Base-by-base conservation (phyloP, 2,888 invertebrate species). In the Yponomeuta sedellus region DNA sequence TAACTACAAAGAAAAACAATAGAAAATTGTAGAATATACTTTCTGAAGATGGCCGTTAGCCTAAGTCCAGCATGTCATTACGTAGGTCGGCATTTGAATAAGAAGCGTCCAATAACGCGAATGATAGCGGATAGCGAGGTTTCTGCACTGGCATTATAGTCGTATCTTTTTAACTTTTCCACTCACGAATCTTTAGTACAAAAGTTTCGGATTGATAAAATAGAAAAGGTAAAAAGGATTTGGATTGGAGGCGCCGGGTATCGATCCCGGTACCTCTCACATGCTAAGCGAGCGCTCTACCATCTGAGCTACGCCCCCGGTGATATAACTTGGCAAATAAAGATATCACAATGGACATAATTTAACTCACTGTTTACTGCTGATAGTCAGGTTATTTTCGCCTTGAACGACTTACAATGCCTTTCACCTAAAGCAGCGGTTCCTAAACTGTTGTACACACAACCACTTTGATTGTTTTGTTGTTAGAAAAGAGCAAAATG, bases 51-150 rank as follows among this genome's bases (percentile, higher is more conserved):
- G 85, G 84, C 58, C 20, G 19, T 58, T 22, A 16, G 16, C 61
- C 2, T 34, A 61, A 81, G 82, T 78, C 82, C 82, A 81, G 86
- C 85, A 83, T 86, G 88, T 88, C 87, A 82, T 87, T 88, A 86
- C 83, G 76, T 77, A 77, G 77, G 75, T 76, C 81, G 81, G 79
- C 85, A 86, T 88, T 89, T 88, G 86, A 90, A 89, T 90, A 86
- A 84, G 86, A 88, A 89, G 89, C 83, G 87, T 83, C 57, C 64
- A 64, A 64, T 64, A 64, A 34, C 64, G 39, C 11, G 57, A n/a
- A 64, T 85, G 87, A 88, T 86, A 87, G 85, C 77, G 76, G 78
- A 75, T 71, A 75, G n/a, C n/a, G n/a, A n/a, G 71, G 28, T 25
- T 22, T 34, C 81, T 80, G 79, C 71, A 75, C 74, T 77, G 81